These are phyloP conservation scores for Vulpes vulpes DNA, from an alignment of 2,113 vertebrate genomes.

Conservation along the genomic window DNA sequence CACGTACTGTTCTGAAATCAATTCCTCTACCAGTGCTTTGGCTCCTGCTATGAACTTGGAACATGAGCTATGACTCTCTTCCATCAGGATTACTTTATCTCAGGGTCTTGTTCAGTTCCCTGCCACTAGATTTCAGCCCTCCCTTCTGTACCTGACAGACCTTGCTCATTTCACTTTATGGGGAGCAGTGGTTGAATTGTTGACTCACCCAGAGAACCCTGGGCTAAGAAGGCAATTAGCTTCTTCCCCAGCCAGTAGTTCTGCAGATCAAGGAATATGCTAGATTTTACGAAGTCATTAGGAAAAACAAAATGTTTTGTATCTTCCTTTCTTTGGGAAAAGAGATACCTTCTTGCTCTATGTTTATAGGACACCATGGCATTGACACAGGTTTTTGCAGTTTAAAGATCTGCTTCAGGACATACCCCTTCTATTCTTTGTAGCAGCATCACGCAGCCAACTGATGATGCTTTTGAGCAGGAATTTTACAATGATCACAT, in stretches of 20 bases:
- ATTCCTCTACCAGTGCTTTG: background rate
- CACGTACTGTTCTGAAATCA: background rate
- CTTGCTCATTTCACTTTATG: background rate
- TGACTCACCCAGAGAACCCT: background rate
- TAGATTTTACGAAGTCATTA: background rate
- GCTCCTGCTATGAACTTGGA: background rate
- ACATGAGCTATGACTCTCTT: background rate
- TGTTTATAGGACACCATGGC: background rate
- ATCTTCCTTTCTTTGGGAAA: background rate
- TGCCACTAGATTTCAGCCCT: background rate
- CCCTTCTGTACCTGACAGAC: background rate
- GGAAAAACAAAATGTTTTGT: background rate
- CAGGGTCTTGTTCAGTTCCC: background rate
- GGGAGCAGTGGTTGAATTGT: background rate
- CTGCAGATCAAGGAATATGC: background rate
- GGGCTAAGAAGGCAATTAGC: background rate
- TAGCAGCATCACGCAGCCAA: background rate
- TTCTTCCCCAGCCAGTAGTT: background rate
- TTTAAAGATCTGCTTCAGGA: background rate
- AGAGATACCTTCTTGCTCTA: background rate
- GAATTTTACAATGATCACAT: background rate
- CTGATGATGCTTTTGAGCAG: background rate
- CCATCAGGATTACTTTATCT: background rate
- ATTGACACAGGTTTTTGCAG: background rate
- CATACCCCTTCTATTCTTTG: background rate